Evolutionary conservation across 2,797 vertebrate genomes (phyloP).

Genomic region (Arvicola amphibius): DNA sequence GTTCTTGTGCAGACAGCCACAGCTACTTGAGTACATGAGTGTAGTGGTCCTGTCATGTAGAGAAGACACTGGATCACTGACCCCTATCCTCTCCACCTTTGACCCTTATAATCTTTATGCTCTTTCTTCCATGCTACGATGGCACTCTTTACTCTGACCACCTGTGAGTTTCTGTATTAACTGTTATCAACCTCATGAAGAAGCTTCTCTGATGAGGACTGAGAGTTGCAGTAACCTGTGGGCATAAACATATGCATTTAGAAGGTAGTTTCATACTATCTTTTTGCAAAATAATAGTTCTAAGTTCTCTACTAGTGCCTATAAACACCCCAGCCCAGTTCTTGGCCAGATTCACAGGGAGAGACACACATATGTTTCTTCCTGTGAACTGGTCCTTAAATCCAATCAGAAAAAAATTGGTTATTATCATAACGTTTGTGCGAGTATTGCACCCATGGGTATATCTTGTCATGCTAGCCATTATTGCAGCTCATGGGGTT

Average conservation of each 20-base stretch:
- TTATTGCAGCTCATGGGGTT: neutral
- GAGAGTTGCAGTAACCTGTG: neutral
- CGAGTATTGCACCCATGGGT: neutral
- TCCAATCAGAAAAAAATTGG: neutral
- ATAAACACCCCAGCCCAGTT: neutral
- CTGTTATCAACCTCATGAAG: neutral
- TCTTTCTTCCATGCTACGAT: neutral
- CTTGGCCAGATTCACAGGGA: neutral
- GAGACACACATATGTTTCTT: neutral
- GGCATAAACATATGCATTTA: neutral
- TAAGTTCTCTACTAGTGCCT: neutral
- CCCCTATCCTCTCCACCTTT: neutral
- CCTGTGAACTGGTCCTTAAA: neutral
- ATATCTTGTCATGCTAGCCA: neutral
- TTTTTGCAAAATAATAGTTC: neutral
- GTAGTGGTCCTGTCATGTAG: neutral
- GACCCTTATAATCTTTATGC: neutral
- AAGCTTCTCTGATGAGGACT: neutral
- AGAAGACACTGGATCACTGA: neutral
- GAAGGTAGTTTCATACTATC: neutral
- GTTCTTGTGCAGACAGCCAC: neutral
- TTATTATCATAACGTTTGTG: neutral
- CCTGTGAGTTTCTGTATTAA: neutral
- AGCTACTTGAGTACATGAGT: neutral
- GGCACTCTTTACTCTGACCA: neutral